Percentiles rank a stretch among this genome's conserved stretches.
phyloP scores from a whole-genome alignment of 1,140 invertebrate species.

The Bathynomus jamesi region DNA sequence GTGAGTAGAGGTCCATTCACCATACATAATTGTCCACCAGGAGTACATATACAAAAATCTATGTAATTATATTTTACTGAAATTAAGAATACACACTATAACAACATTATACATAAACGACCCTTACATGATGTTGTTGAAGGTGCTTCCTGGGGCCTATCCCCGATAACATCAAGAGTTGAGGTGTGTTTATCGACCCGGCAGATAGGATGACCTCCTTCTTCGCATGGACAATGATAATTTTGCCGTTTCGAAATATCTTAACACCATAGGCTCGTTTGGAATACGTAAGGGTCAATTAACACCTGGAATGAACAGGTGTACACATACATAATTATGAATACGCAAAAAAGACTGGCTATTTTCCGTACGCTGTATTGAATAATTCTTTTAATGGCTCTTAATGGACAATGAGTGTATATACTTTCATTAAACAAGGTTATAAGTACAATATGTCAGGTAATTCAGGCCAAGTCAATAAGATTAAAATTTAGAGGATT shows the following conservation, averaged over 20 bases:
- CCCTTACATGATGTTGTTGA: neutral
- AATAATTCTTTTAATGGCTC: neutral
- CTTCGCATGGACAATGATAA: constrained; percentile 60
- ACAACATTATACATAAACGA: no score
- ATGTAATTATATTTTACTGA: no score
- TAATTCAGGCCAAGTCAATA: neutral
- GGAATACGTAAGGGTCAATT: constrained; percentile 8
- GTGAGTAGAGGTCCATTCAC: no score
- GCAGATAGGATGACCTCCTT: constrained; percentile 82
- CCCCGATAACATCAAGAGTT: constrained; percentile 85
- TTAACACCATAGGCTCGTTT: constrained; percentile 41
- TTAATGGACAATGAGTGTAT: neutral
- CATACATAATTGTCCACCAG: no score
- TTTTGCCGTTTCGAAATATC: constrained; percentile 62
- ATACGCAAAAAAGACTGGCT: neutral
- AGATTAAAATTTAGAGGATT: neutral
- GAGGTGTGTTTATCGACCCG: constrained; percentile 82
- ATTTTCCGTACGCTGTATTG: neutral
- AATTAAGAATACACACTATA: no score
- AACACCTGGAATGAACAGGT: neutral
- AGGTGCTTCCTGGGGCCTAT: constrained; percentile 56
- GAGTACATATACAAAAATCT: no score
- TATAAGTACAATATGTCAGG: neutral
- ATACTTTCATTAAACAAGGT: neutral
- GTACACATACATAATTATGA: neutral